Percentiles rank a stretch among this genome's conserved stretches.
Evolutionary conservation across 2,888 invertebrate species (phyloP).

Genomic region (Rhingia rostrata): DNA sequence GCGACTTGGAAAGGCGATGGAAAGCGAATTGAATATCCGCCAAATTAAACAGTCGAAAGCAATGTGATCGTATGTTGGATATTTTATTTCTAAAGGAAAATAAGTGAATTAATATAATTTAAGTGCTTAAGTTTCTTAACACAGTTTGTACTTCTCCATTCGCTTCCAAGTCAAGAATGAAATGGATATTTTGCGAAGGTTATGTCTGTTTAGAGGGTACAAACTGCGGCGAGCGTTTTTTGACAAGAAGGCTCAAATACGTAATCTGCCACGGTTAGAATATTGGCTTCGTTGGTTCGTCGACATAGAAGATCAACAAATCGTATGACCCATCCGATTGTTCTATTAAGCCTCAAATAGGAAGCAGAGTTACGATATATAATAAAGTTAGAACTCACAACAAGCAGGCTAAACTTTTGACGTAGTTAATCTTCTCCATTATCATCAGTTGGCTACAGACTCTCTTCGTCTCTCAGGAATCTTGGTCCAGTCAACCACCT

Average conservation of each 20-base stretch:
- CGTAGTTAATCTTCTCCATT: conserved; percentile 13
- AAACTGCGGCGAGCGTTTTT: no score
- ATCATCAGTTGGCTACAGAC: background rate
- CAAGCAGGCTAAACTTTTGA: background rate
- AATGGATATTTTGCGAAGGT: no score
- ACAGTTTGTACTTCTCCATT: conserved; percentile 27
- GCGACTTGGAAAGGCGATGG: no score
- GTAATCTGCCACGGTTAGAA: conserved; percentile 1
- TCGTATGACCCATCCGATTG: conserved; percentile 43
- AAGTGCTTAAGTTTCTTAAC: no score
- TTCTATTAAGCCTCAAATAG: conserved; percentile 31
- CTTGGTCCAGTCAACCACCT: conserved; percentile 37
- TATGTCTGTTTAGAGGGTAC: no score
- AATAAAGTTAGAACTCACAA: conserved; percentile 14
- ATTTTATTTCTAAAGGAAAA: no score
- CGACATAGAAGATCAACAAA: conserved; percentile 10
- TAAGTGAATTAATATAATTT: no score
- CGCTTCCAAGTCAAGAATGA: conserved; percentile 23
- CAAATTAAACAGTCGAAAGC: no score
- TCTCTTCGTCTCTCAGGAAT: conserved; percentile 32
- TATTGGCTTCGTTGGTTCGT: background rate
- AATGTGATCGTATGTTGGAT: no score
- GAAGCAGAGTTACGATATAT: conserved; percentile 22
- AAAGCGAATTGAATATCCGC: no score
- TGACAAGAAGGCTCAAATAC: no score